These are phyloP conservation scores for Pachyseris speciosa DNA, from an alignment of 64 coral and sea anemone genomes.

Conservation along the genomic window DNA sequence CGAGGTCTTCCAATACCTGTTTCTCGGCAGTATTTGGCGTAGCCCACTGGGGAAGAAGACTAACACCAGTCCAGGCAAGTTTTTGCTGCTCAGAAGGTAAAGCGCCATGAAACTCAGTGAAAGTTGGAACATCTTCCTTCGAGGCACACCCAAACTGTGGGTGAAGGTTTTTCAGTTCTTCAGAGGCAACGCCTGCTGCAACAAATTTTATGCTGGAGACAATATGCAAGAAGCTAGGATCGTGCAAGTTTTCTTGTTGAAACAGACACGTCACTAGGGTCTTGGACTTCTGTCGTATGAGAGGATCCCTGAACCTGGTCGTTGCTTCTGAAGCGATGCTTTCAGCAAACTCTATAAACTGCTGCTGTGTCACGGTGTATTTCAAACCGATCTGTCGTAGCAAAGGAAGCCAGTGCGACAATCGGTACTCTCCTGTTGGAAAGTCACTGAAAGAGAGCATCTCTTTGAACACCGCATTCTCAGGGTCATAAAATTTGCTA, in stretches of 20 bases:
- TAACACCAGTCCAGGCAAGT: constrained; percentile 71
- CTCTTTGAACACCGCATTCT: constrained; percentile 80
- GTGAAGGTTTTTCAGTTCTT: constrained; percentile 73
- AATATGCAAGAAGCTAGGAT: constrained; percentile 81
- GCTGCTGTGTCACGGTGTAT: constrained; percentile 80
- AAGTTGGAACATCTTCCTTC: constrained; percentile 66
- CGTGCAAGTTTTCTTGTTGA: constrained; percentile 74
- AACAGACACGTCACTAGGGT: constrained; percentile 74
- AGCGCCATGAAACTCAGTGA: constrained; percentile 85
- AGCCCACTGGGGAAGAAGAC: constrained; percentile 82
- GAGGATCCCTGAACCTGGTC: constrained; percentile 13
- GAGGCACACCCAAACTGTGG: constrained; percentile 59
- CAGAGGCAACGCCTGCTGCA: constrained; percentile 37
- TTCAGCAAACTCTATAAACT: constrained; percentile 83
- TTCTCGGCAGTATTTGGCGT: constrained; percentile 68
- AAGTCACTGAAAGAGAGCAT: constrained; percentile 74
- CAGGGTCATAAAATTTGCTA: constrained; percentile 73
- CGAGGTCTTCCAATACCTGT: constrained; percentile 66
- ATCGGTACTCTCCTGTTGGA: constrained; percentile 57
- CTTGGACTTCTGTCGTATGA: constrained; percentile 57
- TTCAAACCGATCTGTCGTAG: constrained; percentile 88
- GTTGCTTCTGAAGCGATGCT: constrained; percentile 62
- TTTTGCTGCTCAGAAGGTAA: constrained; percentile 77
- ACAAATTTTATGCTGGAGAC: constrained; percentile 89
- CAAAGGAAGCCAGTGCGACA: constrained; percentile 72